Percentiles rank a stretch among this genome's conserved stretches.
These are phyloP conservation scores for Automeris io DNA, from an alignment of 2,888 invertebrate genomes.

Conservation along the genomic window DNA sequence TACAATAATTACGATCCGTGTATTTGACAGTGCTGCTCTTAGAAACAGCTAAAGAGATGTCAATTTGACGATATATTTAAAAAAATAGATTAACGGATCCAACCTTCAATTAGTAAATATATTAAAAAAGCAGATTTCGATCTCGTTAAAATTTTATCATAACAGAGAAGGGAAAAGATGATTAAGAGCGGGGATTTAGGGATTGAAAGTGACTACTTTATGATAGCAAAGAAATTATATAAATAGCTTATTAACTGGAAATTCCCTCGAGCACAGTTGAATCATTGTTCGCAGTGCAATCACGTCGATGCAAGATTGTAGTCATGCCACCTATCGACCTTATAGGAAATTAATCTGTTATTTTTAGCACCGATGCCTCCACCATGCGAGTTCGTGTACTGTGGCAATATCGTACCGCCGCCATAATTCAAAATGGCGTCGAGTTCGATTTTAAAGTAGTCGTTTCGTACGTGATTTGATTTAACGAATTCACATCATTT, in stretches of 20 bases:
- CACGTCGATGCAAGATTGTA: constrained; percentile 37
- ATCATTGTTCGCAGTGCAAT: constrained; percentile 23
- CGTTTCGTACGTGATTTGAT: constrained; percentile 24
- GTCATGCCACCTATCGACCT: constrained; percentile 43
- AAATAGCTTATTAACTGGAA: constrained; percentile 6
- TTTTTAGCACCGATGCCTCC: constrained; percentile 51
- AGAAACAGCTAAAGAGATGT: too few relatives aligned
- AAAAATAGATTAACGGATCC: too few relatives aligned
- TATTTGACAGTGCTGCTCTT: too few relatives aligned
- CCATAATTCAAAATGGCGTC: constrained; percentile 60
- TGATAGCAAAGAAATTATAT: too few relatives aligned
- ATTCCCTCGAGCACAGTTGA: constrained; percentile 16
- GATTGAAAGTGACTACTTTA: too few relatives aligned
- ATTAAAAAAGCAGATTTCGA: too few relatives aligned
- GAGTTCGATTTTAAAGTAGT: constrained; percentile 41
- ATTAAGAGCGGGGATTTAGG: too few relatives aligned
- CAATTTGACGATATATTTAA: too few relatives aligned
- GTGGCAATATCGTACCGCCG: constrained; percentile 47
- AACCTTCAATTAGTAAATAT: too few relatives aligned
- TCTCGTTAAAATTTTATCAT: too few relatives aligned
- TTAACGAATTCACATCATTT: constrained; percentile 18
- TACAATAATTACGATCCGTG: too few relatives aligned
- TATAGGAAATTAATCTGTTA: constrained; percentile 68
- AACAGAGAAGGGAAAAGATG: too few relatives aligned
- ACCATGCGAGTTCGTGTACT: constrained; percentile 45